Evolutionary conservation across 2,797 vertebrate genomes (phyloP), one percentile per base, ranked within the genome.

Genomic region (Gymnoscopelus braueri): DNA sequence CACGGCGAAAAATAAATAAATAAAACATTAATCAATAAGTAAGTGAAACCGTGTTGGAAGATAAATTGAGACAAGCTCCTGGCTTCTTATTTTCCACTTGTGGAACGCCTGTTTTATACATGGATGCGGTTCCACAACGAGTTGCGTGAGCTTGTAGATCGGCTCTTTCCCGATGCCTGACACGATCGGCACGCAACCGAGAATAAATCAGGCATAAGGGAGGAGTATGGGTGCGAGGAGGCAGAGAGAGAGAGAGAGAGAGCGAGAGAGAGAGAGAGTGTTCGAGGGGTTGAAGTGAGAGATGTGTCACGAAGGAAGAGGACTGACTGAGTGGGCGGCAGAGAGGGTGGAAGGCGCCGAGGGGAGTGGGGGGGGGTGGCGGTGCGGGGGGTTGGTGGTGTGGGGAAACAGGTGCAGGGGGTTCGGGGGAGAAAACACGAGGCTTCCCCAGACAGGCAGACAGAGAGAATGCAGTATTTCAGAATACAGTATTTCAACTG

Each of bases 271-370:
- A 23, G 60, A 39, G 19, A 26, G 67, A 26, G 3, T 10, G 57
- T 19, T 19, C 19, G 19, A 9, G 49, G 6, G 57, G 32, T 50
- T 15, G 69, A 71, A 54, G 53, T 63, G 35, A 55, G 56, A 87
- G 53, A 63, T 52, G 19, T 74, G 64, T 65, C 15, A 60, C 58
- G 79, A 68, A 82, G 69, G 75, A 75, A 71, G 65, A 81, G 66
- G 81, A 72, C 57, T 70, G 78, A 79, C 47, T 49, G 82, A 83
- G 86, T 75, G 71, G 86, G 85, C 3, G 65, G 68, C 72, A 69
- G 55, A 70, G 73, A 65, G 24, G 39, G 35, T 15, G 70, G 56
- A 79, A 63, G 58, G n/a, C 54, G 13, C 7, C 4, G 74, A 77
- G 11, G 35, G 24, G 5, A 8, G 12, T 24, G 14, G 48, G 7